A percentile compares a stretch with the other conserved stretches of the same genome.
These are phyloP conservation scores for Microctenopoma lineatum DNA, from an alignment of 2,797 vertebrate species.

Conservation along the genomic window DNA sequence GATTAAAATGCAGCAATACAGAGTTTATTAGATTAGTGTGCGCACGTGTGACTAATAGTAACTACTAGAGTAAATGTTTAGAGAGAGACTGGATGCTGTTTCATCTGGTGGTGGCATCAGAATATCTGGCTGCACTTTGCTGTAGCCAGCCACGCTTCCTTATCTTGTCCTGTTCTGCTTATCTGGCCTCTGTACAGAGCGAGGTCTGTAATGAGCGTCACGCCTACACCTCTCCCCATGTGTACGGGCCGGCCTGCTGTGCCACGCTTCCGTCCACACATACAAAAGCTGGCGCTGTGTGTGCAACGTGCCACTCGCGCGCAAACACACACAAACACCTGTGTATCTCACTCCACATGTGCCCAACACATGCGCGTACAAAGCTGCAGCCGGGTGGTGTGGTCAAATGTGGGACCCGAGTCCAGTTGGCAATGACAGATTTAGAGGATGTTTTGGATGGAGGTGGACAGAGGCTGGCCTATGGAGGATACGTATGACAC, in stretches of 20 bases:
- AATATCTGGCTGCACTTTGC: constrained; percentile 65
- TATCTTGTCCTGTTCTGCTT: constrained; percentile 85
- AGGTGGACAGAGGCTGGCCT: constrained; percentile 91
- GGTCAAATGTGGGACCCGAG: constrained; percentile 79
- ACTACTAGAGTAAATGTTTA: constrained; percentile 42
- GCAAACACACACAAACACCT: constrained; percentile 73
- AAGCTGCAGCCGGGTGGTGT: constrained; percentile 59
- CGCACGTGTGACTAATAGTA: constrained; percentile 27
- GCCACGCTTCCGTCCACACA: constrained; percentile 71
- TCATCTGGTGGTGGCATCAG: constrained; percentile 66
- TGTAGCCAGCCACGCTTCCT: constrained; percentile 66
- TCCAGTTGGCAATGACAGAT: constrained; percentile 96
- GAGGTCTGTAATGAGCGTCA: constrained; percentile 75
- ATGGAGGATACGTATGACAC: constrained; percentile 92
- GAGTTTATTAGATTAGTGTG: constrained; percentile 5
- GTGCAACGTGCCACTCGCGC: constrained; percentile 20
- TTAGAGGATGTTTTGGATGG: constrained; percentile 97
- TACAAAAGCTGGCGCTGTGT: constrained; percentile 32
- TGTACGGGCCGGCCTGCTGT: constrained; percentile 67
- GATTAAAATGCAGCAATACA: constrained; percentile 19
- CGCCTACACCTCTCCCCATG: constrained; percentile 77
- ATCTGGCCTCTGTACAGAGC: constrained; percentile 82
- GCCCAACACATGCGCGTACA: constrained; percentile 82
- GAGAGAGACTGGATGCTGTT: constrained; percentile 38
- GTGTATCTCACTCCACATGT: constrained; percentile 81